Base-by-base conservation (phyloP, 1,140 invertebrate species). In the Tyrophagus putrescentiae region DNA sequence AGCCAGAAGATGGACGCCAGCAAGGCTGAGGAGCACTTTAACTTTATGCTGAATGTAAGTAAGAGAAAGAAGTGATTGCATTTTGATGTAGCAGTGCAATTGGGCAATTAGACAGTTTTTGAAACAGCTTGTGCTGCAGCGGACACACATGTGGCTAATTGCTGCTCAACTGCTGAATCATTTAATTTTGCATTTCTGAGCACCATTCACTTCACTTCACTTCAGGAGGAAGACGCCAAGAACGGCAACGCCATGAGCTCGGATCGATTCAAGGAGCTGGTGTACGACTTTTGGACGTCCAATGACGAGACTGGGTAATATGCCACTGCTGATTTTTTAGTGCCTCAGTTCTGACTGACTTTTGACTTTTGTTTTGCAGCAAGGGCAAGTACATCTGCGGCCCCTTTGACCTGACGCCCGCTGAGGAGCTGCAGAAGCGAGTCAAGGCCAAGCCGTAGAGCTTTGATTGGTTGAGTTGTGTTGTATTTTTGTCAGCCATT, bases 351-450 rank as follows among this genome's bases (percentile, higher is more conserved):
- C 23, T 54, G 27, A 34, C 21, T 27, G 7, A 11, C 21, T 50
- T 3, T 50, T 50, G 1, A 50, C 11, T 50, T 13, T 50, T 16
- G 5, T 45, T 45, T 50, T 16, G 57, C 28, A 64, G 60, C 44
- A 65, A 62, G 44, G 68, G 68, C n/a, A 68, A 69, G 57, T 69
- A 68, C 45, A 66, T 69, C 16, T 69, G 65, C 29, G 68, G 68
- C n/a, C 67, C 68, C 16, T 69, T 69, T 41, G 68, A 69, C 60
- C 66, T 65, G 1, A 57, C 52, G 1, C 5, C 58, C 0, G 44
- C 65, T 13, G 60, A 64, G n/a, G 65, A 68, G 29, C 45, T 69
- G 13, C 64, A 69, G 60, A 56, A 31, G 21, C 65, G 62, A 31
- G 50, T 62, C 27, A 64, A 64, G 52, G 53, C 33, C 33, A 62